Evolutionary conservation across 2,888 invertebrate genomes (phyloP), one percentile per base, ranked within the genome.

Genomic region (Pammene fasciana): DNA sequence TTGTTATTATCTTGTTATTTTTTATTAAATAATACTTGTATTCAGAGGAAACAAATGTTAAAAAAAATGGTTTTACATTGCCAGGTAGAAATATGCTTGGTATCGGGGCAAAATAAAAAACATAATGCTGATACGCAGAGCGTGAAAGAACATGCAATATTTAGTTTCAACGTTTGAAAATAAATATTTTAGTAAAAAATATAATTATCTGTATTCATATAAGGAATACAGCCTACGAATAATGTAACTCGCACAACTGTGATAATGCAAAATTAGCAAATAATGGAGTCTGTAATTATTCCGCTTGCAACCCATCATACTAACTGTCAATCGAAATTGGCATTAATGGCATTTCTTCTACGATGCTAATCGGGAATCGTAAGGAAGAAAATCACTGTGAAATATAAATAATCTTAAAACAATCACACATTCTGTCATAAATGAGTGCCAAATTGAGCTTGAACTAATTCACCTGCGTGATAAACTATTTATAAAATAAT

Each of bases 401-500:
- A 52, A 64, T 64, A 50, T 18, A 65, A 65, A 59, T 52, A 59
- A 43, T 16, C 7, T 10, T 56, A 56, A 57, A 64, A 45, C 57
- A 64, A 68, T 64, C 64, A 59, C 38, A 65, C 57, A 46, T 68
- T 13, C 50, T 50, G 45, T 36, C 16, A 52, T 68, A 64, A 68
- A 68, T 68, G 68, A 59, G 18, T 68, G 57, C 45, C 45, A 50
- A 46, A 59, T 16, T 59, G 45, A 57, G 16, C 45, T 71, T 65
- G 4, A 10, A 60, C 72, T 68, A 62, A 68, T 70, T 72, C 75
- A 61, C 71, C 68, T 73, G 72, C 56, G 70, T 54, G 64, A 74
- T 74, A 68, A 72, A 50, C 70, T 50, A 36, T 52, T 38, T 45
- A 71, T 70, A n/a, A 57, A 72, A 84, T 56, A 72, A 92, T n/a